Evolutionary conservation across 2,797 vertebrate genomes (phyloP).

Genomic region (Sebastes minor): DNA sequence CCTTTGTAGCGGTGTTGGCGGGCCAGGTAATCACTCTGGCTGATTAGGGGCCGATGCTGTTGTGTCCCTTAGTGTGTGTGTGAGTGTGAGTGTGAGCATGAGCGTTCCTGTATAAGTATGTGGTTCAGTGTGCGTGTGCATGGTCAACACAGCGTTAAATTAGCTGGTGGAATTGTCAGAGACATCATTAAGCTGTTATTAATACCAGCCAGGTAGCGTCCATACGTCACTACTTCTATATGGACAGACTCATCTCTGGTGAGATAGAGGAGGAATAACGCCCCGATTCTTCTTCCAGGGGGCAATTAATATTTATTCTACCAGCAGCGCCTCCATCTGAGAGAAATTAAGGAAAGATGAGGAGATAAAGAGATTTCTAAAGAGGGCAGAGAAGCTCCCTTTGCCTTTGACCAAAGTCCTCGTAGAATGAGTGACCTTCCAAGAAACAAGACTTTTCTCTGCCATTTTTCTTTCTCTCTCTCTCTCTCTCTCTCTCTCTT

Average conservation of each 20-base stretch:
- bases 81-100: not conserved
- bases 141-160: conserved; percentile 78
- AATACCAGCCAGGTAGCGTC: conserved; percentile 71
- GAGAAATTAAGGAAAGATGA: conserved; percentile 21
- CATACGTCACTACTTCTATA: conserved; percentile 70
- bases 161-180: conserved; percentile 73
- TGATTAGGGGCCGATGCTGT: conserved; percentile 61
- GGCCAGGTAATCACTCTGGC: conserved; percentile 74
- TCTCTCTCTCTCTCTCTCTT: not conserved
- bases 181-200: conserved; percentile 81
- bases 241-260: conserved; percentile 62
- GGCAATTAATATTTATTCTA: conserved; percentile 71
- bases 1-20: conserved; percentile 54
- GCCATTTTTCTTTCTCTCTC: conserved; percentile 11
- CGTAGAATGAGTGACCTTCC: conserved; percentile 56
- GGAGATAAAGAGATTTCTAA: conserved; percentile 21
- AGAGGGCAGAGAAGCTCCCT: not conserved
- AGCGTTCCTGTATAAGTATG: conserved; percentile 1
- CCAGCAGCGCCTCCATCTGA: conserved; percentile 12
- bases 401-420: conserved; percentile 52
- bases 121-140: conserved; percentile 17
- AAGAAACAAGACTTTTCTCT: conserved; percentile 35
- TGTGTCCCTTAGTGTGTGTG: conserved; percentile 37
- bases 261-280: conserved; percentile 40
- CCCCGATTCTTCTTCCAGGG: conserved; percentile 49